Evolutionary conservation across 2,797 vertebrate species (phyloP).

Genomic region (Anas bahamensis): DNA sequence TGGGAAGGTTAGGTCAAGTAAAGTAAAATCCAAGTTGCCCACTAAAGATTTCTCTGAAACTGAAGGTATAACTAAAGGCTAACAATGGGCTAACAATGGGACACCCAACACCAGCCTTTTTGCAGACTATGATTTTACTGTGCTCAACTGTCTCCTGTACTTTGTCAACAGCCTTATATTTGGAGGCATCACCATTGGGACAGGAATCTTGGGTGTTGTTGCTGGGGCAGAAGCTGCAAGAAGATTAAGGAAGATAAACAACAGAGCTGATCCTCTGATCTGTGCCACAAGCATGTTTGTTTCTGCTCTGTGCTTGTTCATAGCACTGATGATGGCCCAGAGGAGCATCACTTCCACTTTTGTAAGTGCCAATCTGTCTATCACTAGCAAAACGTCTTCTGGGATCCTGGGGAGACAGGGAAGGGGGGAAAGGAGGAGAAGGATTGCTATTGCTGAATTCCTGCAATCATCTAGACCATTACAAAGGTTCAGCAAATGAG

Average conservation of each 20-base stretch:
- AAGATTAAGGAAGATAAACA: constrained; percentile 78
- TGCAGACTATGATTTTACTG: background rate
- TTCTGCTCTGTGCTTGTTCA: constrained; percentile 85
- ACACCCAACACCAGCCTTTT: too few species aligned
- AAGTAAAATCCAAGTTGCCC: background rate
- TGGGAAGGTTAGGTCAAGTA: background rate
- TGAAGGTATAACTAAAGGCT: background rate
- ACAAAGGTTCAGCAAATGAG: background rate
- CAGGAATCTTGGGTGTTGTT: constrained; percentile 86
- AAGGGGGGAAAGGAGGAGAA: background rate
- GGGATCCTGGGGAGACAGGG: background rate
- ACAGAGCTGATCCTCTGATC: constrained; percentile 88
- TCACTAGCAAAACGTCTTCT: background rate
- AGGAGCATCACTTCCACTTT: constrained; percentile 83
- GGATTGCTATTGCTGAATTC: background rate
- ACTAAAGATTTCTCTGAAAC: background rate
- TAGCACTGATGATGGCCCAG: constrained; percentile 83
- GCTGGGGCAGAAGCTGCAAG: constrained; percentile 83
- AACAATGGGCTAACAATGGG: background rate
- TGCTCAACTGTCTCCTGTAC: background rate
- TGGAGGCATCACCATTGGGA: constrained; percentile 85
- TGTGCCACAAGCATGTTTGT: constrained; percentile 88
- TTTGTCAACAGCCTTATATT: constrained; percentile 85
- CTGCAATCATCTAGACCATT: background rate
- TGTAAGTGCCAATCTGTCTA: constrained; percentile 77